Evolutionary conservation across 2,888 invertebrate species (phyloP), one percentile per base, ranked within the genome.

Genomic region (Trissolcus japonicus): DNA sequence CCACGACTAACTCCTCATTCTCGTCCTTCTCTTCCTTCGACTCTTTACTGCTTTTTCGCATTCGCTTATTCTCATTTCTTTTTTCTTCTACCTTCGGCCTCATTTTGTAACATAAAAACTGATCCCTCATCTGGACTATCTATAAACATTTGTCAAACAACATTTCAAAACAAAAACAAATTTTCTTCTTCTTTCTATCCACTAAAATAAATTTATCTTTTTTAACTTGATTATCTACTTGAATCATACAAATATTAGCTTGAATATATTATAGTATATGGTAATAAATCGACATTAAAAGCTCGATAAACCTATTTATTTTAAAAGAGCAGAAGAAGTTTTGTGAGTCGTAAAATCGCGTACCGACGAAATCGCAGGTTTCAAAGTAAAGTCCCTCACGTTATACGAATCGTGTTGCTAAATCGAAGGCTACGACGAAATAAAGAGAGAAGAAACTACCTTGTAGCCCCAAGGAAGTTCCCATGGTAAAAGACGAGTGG

Each of bases 1-100:
- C 83, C 80, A 78, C 75, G 74, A 59, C 71, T 80, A 78, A 79
- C 79, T 76, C 81, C 81, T 68, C 63, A 48, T 55, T 29, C 51
- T 46, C 55, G 59, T 72, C 69, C 67, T 40, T 67, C 46, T 68
- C 51, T 35, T 65, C 57, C 56, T 16, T 46, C 46, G 11, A 46
- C 46, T 46, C n/a, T 43, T 43, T 11, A n/a, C n/a, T 43, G n/a
- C 13, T 43, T 43, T 14, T 43, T 43, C 46, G 0, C 35, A 35
- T 11, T 35, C 35, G 35, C 35, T 35, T n/a, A n/a, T n/a, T 9
- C 35, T 11, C 35, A 35, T 35, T 35, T 35, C 6, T 35, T 35
- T 9, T 9, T 35, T 35, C 35, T 35, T 7, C 35, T 35, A 25
- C 2, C 11, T 11, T 35, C 29, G 29, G 0, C 35, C 35, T 35